Percentiles rank a stretch among this genome's conserved stretches.
Conservation (phyloP, 2,888 invertebrate species). For the Eilema depressum region DNA sequence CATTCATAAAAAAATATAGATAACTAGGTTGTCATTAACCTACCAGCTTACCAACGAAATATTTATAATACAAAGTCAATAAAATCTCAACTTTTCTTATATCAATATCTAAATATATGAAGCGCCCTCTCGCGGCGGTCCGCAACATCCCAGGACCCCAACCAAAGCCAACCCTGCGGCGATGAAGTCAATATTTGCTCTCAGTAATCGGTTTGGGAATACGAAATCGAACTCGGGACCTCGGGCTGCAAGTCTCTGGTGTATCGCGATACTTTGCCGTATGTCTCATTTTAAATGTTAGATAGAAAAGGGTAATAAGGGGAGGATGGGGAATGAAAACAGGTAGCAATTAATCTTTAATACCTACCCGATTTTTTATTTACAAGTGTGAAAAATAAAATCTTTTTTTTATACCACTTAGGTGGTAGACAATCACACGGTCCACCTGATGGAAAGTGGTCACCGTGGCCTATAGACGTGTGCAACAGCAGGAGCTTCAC, state of each 20-base stretch:
- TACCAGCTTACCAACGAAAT: not conserved
- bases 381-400: too few species aligned
- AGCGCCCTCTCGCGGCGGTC: conserved; percentile 11
- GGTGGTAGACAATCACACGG: too few species aligned
- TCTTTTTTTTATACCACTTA: too few species aligned
- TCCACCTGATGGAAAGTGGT: too few species aligned
- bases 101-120: conserved; percentile 26
- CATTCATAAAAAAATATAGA: not conserved
- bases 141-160: conserved; percentile 34
- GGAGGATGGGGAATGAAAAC: not conserved
- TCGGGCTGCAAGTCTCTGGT: conserved; percentile 31
- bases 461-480: too few species aligned
- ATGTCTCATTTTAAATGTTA: conserved; percentile 14
- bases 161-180: conserved; percentile 38
- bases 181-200: conserved; percentile 66
- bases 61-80: not conserved
- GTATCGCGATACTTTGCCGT: conserved; percentile 26
- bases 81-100: conserved; percentile 9
- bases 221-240: conserved; percentile 57
- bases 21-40: not conserved
- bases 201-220: conserved; percentile 71
- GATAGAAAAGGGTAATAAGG: not conserved
- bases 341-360: too few species aligned
- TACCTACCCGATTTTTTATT: too few species aligned
- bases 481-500: too few species aligned